Conservation (phyloP, 2,888 invertebrate species). For the Rhopalosiphum nymphaeae region DNA sequence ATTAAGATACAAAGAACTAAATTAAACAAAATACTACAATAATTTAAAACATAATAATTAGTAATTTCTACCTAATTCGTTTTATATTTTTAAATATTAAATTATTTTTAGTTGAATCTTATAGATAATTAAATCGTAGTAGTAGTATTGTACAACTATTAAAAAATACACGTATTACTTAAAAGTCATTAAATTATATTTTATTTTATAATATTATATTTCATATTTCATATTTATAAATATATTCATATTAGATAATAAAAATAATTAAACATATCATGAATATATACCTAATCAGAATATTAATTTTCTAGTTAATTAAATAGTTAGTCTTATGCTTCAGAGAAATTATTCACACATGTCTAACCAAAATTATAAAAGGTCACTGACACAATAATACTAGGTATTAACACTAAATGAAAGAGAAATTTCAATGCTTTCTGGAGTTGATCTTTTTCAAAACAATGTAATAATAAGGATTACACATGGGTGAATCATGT, state of each 20-base stretch:
- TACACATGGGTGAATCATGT: conserved; percentile 28
- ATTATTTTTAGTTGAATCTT: background rate
- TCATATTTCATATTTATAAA: background rate
- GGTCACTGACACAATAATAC: background rate
- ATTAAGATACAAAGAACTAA: background rate
- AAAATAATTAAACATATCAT: too few species aligned
- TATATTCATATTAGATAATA: background rate
- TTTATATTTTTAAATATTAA: background rate
- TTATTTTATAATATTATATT: background rate
- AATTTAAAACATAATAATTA: background rate
- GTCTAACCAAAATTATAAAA: background rate
- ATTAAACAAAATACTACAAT: background rate
- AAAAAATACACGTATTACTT: background rate
- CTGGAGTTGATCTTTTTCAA: conserved; percentile 4
- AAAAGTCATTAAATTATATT: background rate
- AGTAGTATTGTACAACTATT: background rate
- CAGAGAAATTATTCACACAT: background rate
- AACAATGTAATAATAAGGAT: conserved; percentile 35
- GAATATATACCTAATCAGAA: background rate
- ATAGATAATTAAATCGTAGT: background rate
- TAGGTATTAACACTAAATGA: background rate
- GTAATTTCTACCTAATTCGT: background rate
- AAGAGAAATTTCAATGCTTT: background rate
- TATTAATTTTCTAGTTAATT: too few species aligned
- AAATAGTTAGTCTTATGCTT: background rate